phyloP scores from a whole-genome alignment of 2,888 invertebrate genomes.

The Cryptocephalus primarius region DNA sequence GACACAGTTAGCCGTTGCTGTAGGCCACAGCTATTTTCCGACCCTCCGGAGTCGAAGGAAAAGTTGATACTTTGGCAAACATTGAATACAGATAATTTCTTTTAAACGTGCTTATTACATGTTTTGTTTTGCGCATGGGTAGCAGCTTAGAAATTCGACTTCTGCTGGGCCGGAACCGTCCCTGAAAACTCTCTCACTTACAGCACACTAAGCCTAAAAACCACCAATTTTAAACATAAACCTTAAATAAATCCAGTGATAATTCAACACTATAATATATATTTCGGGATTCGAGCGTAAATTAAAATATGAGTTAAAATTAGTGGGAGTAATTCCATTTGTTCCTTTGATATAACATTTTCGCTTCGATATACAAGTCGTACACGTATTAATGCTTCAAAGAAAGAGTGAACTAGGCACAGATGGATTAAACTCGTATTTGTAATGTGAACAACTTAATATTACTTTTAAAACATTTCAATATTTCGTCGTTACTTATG shows the following conservation, averaged over 20 bases:
- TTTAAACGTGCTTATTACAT: conserved; percentile 11
- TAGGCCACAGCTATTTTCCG: conserved; percentile 45
- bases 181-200: conserved; percentile 36
- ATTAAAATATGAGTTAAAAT: neutral
- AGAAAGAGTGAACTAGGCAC: no score
- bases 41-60: conserved; percentile 36
- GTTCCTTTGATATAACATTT: no score
- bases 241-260: neutral
- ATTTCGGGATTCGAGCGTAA: neutral
- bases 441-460: no score
- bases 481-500: no score
- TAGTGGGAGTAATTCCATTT: neutral
- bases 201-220: conserved; percentile 29
- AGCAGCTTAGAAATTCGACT: conserved; percentile 36
- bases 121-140: conserved; percentile 24
- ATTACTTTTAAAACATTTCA: no score
- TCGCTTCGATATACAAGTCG: no score
- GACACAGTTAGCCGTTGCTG: conserved; percentile 59
- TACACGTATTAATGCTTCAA: no score
- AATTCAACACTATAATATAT: no score
- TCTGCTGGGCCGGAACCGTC: conserved; percentile 35
- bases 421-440: no score
- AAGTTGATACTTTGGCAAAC: conserved; percentile 30
- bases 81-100: neutral
- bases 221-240: neutral